Evolutionary conservation across 1,140 invertebrate species (phyloP).

Genomic region (Tetraneura akinire): DNA sequence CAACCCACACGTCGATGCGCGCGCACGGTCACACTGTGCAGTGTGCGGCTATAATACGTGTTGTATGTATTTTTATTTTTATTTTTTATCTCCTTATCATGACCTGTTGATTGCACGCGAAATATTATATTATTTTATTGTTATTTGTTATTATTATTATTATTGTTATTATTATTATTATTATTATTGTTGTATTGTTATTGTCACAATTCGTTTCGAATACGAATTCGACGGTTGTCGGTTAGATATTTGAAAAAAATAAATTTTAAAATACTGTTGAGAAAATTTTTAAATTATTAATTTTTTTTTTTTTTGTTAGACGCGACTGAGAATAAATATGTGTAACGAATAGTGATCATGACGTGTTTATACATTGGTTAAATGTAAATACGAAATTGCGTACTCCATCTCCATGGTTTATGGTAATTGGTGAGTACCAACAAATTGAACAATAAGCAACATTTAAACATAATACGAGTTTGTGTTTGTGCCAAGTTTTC

Average conservation of each 20-base stretch:
- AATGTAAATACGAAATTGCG: background rate
- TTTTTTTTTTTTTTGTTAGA: background rate
- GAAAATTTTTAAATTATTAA: background rate
- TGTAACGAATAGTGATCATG: background rate
- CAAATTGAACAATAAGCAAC: background rate
- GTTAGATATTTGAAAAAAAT: conserved; percentile 16
- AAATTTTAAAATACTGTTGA: background rate
- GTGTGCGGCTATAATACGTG: too few relatives aligned
- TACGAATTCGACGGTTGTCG: conserved; percentile 22
- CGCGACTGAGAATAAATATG: background rate
- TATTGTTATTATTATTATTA: background rate
- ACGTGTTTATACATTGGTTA: background rate
- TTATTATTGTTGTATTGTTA: background rate
- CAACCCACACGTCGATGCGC: conserved; percentile 12
- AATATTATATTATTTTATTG: too few relatives aligned
- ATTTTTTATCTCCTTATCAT: conserved; percentile 34
- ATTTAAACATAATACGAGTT: background rate
- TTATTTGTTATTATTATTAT: conserved; percentile 7
- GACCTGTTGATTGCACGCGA: conserved; percentile 37
- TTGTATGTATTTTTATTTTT: background rate
- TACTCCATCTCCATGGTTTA: too few relatives aligned
- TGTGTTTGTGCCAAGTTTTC: too few relatives aligned
- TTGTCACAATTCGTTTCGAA: conserved; percentile 9
- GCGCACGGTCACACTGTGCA: conserved; percentile 21
- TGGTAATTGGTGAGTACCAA: background rate